Conservation (phyloP, 2,113 vertebrate species). For the Lepidothrix coronata region DNA sequence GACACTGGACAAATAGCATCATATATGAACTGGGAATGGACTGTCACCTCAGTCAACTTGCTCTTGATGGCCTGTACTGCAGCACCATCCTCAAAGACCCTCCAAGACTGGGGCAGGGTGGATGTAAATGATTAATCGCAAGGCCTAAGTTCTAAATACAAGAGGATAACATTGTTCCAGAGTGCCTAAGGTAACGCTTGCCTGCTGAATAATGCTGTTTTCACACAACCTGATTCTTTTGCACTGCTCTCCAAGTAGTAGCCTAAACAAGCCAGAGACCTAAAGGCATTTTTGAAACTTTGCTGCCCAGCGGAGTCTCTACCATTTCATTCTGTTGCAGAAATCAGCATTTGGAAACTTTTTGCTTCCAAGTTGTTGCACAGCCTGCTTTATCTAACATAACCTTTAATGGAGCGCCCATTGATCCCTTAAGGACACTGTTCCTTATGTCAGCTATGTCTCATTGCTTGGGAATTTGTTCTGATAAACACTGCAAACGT, state of each 20-base stretch:
- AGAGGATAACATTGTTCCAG: not conserved
- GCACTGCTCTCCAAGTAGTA: not conserved
- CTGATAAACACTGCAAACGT: conserved; percentile 35
- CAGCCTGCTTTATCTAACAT: conserved; percentile 2
- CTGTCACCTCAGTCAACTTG: not conserved
- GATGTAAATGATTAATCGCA: not conserved
- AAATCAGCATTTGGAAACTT: not conserved
- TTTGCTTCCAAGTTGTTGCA: not conserved
- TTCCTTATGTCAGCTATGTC: not conserved
- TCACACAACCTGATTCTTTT: not conserved
- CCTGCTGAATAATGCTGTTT: not conserved
- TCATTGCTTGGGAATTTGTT: conserved; percentile 54
- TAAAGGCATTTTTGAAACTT: not conserved
- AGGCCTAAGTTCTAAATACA: not conserved
- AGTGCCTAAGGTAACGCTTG: not conserved
- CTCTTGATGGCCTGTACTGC: not conserved
- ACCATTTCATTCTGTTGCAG: not conserved
- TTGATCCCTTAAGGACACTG: conserved; percentile 7
- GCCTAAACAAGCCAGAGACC: not conserved
- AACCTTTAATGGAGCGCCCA: not conserved
- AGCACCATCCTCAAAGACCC: not conserved
- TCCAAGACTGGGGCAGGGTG: not conserved
- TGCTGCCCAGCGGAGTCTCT: not conserved
- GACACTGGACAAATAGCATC: not conserved
- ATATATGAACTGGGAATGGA: not conserved